Evolutionary conservation across 2,113 vertebrate species (phyloP).

Genomic region (Brachirus orientalis): DNA sequence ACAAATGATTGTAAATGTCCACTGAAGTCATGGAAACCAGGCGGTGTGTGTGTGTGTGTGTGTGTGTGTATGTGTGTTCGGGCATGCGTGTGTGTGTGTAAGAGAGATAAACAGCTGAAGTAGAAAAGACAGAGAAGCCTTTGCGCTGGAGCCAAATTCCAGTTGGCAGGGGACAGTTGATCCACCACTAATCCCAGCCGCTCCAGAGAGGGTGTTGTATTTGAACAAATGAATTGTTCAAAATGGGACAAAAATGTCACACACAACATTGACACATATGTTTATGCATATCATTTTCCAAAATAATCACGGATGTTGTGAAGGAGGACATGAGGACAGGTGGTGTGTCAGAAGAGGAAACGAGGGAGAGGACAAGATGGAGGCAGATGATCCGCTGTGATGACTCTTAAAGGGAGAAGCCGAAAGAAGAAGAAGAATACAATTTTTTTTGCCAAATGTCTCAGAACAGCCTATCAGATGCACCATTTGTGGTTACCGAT

Average conservation of each 20-base stretch:
- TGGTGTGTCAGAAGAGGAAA: too few species aligned
- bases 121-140: constrained; percentile 7
- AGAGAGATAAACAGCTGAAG: constrained; percentile 38
- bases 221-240: constrained; percentile 27
- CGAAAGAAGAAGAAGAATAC: too few species aligned
- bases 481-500: neutral
- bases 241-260: constrained; percentile 16
- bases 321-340: too few species aligned
- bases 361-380: too few species aligned
- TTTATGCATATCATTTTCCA: neutral
- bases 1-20: too few species aligned
- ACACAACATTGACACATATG: neutral
- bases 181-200: constrained; percentile 54
- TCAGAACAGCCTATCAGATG: neutral
- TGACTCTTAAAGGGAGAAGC: too few species aligned
- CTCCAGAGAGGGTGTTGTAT: constrained; percentile 42
- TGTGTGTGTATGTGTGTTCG: too few species aligned
- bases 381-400: too few species aligned
- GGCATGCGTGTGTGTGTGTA: too few species aligned
- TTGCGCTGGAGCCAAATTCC: constrained; percentile 40
- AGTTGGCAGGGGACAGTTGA: constrained; percentile 44
- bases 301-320: neutral
- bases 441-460: neutral
- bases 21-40: too few species aligned
- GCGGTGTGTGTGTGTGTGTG: too few species aligned